A percentile compares a stretch with the other conserved stretches of the same genome.
phyloP scores from a whole-genome alignment of 2,888 invertebrate species.

The Trissolcus japonicus region DNA sequence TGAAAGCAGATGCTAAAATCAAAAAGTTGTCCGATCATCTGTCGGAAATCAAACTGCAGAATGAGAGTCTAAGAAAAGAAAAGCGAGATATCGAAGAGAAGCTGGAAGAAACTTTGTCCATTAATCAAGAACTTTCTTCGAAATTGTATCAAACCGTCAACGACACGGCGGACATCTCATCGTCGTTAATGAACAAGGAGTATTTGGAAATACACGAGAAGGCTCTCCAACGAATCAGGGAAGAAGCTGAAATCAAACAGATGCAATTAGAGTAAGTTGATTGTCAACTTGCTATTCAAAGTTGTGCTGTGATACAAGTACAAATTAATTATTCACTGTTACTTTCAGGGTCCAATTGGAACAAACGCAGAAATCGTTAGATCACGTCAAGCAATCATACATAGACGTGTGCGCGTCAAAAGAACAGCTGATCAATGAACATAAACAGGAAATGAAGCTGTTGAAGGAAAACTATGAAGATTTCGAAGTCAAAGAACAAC shows the following conservation, averaged over 20 bases:
- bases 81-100: slow-evolving; percentile 65
- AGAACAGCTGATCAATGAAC: slow-evolving; percentile 79
- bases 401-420: slow-evolving; percentile 80
- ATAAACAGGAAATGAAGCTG: slow-evolving; percentile 79
- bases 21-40: slow-evolving; percentile 69
- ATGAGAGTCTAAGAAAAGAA: slow-evolving; percentile 65
- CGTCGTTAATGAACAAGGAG: slow-evolving; percentile 70
- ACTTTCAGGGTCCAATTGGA: slow-evolving; percentile 68
- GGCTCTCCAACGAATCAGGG: slow-evolving; percentile 69
- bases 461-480: slow-evolving; percentile 71
- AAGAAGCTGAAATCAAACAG: slow-evolving; percentile 69
- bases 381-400: slow-evolving; percentile 72
- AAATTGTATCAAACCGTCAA: slow-evolving; percentile 65
- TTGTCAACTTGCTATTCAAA: background rate
- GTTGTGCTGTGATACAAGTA: background rate
- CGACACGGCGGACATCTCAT: slow-evolving; percentile 64
- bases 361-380: slow-evolving; percentile 71
- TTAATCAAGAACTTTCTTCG: slow-evolving; percentile 66
- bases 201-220: slow-evolving; percentile 72
- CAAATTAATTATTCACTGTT: background rate
- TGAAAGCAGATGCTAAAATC: slow-evolving; percentile 70
- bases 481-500: slow-evolving; percentile 63
- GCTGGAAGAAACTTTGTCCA: slow-evolving; percentile 65
- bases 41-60: slow-evolving; percentile 66
- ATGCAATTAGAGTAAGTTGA: slow-evolving; percentile 70